Base-by-base conservation (phyloP, 1,140 invertebrate genomes). In the Ostrea edulis region DNA sequence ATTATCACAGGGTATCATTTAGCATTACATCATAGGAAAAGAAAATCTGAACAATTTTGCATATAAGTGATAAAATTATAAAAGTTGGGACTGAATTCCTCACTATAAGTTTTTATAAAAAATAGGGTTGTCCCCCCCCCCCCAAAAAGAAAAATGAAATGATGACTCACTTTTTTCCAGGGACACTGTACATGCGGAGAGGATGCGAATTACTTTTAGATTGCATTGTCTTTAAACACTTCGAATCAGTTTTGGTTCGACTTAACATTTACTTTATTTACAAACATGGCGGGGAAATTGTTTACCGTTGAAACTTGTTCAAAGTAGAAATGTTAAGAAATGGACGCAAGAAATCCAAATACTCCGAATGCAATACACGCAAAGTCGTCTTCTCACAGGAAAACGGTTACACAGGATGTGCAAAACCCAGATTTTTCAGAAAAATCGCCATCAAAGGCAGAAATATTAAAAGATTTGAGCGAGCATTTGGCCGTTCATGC, bases 401-500 rank as follows among this genome's bases (percentile, higher is more conserved):
- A 77, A 77, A 77, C 11, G 9, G 68, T 77, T 29, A 11, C 25
- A 11, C 22, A 14, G 12, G 68, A 77, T 35, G 25, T 29, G 14
- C 68, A 77, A 9, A 77, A 77, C 25, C 55, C 55, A 20, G 55
- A 17, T 62, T 7, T 62, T 62, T 62, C 55, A 20, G 22, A 35
- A 29, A 77, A 77, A 2, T 77, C 68, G 14, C 51, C 88, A 85
- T 35, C 85, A 68, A 87, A 86, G 54, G 55, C 58, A 83, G 58
- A 86, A 35, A 65, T 89, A n/a, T 53, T 89, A 53, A 52, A 83
- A n/a, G 86, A 89, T 81, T 62, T 89, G 11, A 87, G 68, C 53
- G 68, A 85, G 29, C 82, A 86, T n/a, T 62, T 89, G 51, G 62
- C 88, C 20, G 54, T 89, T 68, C 88, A 84, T 84, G 88, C 88